Evolutionary conservation across 2,888 invertebrate species (phyloP), one percentile per base, ranked within the genome.

Genomic region (Adineta ricciae): DNA sequence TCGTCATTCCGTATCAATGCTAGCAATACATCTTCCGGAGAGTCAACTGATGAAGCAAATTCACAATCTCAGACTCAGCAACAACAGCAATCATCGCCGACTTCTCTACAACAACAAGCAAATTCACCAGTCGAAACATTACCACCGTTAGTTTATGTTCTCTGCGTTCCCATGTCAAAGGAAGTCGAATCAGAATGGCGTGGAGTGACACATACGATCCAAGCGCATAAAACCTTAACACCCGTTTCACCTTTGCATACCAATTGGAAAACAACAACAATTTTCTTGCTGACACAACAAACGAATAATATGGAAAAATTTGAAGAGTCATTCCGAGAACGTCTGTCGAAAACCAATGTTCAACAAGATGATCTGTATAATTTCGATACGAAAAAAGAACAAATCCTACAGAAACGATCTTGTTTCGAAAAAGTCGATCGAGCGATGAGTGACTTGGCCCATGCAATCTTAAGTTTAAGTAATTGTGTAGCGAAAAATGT

Each of bases 351-450:
- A 11, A 38, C 41, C 8, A 38, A 78, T 78, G 38, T 78, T 41
- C 38, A 41, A 41, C 78, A 78, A 78, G 41, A 78, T 78, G 78
- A 78, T 41, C 14, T 78, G 14, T 78, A 41, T n/a, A 38, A 78
- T 41, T 78, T 78, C 4, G 41, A 78, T 78, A 64, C 64, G 32
- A 64, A 36, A 64, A 1, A 27, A 16, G 41, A 41, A 78, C 38
- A 38, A 38, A 38, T 2, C 21, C n/a, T 41, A 78, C 78, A 78
- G 41, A 78, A 78, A 78, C 78, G 78, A 24, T 78, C 78, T 41
- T 78, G 78, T n/a, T 78, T 78, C 41, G 78, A 78, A 78, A 78
- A 78, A n/a, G n/a, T 78, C 14, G 78, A 78, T 78, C 78, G 41
- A 41, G 41, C 78, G 8, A 78, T 78, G 78, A n/a, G n/a, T 41